Evolutionary conservation across 2,888 invertebrate species (phyloP), one percentile per base, ranked within the genome.

Genomic region (Drosophila rubida): DNA sequence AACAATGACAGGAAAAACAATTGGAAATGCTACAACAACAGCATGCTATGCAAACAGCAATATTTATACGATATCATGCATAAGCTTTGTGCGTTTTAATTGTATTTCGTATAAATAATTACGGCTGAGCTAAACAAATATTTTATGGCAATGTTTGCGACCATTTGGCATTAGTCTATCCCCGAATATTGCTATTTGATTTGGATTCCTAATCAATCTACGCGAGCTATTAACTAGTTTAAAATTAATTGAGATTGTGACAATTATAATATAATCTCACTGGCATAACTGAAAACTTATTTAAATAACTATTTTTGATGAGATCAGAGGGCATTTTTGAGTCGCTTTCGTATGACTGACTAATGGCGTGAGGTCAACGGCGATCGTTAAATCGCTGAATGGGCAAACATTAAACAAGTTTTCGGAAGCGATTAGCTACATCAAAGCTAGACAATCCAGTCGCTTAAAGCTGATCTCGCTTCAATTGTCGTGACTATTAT

Each of bases 31-130:
- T 8, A 1, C 6, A 37, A 25, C 11, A 8, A n/a, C 27, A 27
- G 27, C 35, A 19, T 51, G 27, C 39, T 41, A 27, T 51, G 25
- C 27, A 19, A 14, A 53, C 9, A 53, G 9, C 22, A 19, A n/a
- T 23, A 23, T 27, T 42, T 30, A 19, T 19, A 11, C 11, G 22
- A 32, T 41, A 42, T 54, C 14, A 54, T 19, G 19, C 41, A 41
- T 22, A 16, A 22, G 39, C 30, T 44, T 42, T 51, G 41, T 27
- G 22, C 14, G 23, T 32, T 44, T 13, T 4, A 32, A 54, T 54
- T 23, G 30, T 32, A 23, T 44, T 30, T 54, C 22, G 23, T 44
- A 44, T 54, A 54, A 54, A 54, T 54, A 44, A 44, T 54, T 54
- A n/a, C 14, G 14, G 42, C 4, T 14, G 3, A 44, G 54, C 14